Evolutionary conservation across 2,797 vertebrate genomes (phyloP).

Genomic region (Danio jaintianensis): DNA sequence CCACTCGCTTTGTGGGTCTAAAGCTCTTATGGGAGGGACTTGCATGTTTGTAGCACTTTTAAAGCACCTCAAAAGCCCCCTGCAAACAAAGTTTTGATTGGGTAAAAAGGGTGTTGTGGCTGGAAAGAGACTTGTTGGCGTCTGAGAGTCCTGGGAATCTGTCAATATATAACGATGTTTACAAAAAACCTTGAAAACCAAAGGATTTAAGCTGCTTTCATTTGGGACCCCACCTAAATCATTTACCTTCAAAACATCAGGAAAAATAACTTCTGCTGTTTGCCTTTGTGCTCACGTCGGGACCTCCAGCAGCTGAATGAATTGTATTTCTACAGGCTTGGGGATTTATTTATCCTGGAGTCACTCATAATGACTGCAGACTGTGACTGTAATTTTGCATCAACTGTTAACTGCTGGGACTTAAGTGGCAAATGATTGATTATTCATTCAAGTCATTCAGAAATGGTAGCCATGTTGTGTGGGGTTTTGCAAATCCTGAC

Average conservation of each 20-base stretch:
- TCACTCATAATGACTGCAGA: neutral
- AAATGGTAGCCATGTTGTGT: constrained; percentile 27
- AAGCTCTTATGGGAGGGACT: constrained; percentile 16
- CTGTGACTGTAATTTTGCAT: neutral
- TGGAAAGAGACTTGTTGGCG: constrained; percentile 39
- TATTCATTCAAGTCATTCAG: constrained; percentile 4
- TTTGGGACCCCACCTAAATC: constrained; percentile 79
- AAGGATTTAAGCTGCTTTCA: constrained; percentile 80
- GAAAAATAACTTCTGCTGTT: constrained; percentile 49
- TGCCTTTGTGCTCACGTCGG: constrained; percentile 62
- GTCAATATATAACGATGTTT: constrained; percentile 66
- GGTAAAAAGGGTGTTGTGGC: constrained; percentile 37
- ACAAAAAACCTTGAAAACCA: constrained; percentile 78
- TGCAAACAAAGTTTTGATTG: neutral
- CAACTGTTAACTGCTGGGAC: neutral
- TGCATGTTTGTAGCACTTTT: constrained; percentile 33
- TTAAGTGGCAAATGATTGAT: neutral
- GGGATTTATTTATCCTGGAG: constrained; percentile 21
- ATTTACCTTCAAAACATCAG: constrained; percentile 2
- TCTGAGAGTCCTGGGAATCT: constrained; percentile 36
- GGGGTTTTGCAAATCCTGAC: neutral
- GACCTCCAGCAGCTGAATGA: constrained; percentile 62
- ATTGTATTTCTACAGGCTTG: constrained; percentile 78
- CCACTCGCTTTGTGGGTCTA: neutral
- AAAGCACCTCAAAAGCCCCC: neutral